Conservation (phyloP, 2,113 vertebrate genomes). For the Microcebus lehilahytsara region DNA sequence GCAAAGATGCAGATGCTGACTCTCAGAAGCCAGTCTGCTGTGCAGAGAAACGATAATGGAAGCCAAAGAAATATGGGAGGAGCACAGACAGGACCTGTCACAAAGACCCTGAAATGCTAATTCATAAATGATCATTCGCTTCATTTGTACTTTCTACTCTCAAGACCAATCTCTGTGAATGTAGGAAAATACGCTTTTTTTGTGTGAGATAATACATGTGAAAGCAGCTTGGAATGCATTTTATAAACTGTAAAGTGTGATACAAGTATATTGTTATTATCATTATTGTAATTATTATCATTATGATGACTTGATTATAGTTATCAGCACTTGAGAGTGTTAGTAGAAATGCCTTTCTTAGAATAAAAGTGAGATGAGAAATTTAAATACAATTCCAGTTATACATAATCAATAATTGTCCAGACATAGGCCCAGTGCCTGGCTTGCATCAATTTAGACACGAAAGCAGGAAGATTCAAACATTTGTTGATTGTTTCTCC, state of each 20-base stretch:
- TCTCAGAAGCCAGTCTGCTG: too few species aligned
- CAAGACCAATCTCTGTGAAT: background rate
- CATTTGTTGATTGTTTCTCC: background rate
- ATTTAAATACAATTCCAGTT: constrained; percentile 54
- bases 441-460: constrained; percentile 29
- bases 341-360: constrained; percentile 37
- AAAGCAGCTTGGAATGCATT: background rate
- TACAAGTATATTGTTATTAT: constrained; percentile 33
- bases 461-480: constrained; percentile 12
- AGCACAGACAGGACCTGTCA: too few species aligned
- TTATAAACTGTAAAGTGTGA: constrained; percentile 1
- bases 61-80: background rate
- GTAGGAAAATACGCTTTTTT: background rate
- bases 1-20: background rate
- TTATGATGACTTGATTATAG: constrained; percentile 56
- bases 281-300: constrained; percentile 36
- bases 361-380: constrained; percentile 23
- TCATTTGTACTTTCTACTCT: background rate
- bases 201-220: background rate
- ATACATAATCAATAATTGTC: constrained; percentile 65
- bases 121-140: background rate
- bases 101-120: background rate
- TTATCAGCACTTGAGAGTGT: constrained; percentile 30
- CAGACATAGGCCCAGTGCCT: background rate
- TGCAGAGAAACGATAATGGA: background rate